These are phyloP conservation scores for Phylloscopus whistleri DNA, from an alignment of 2,113 vertebrate genomes.

Conservation along the genomic window DNA sequence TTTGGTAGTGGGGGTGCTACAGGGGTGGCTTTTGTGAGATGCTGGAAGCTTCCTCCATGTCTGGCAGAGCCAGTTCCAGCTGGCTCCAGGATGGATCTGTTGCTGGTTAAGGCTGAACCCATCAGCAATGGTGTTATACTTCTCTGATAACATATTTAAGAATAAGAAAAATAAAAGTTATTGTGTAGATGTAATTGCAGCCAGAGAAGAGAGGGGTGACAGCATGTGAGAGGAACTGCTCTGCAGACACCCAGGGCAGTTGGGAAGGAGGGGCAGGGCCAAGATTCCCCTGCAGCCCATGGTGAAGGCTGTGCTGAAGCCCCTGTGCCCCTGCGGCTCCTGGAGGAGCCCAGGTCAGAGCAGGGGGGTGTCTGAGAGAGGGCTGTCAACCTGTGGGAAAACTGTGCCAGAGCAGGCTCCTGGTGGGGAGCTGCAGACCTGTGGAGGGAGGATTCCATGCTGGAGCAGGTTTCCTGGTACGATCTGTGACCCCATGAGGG, in stretches of 20 bases:
- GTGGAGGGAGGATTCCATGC: background rate
- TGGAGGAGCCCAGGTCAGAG: too few species aligned
- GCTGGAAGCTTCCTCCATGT: background rate
- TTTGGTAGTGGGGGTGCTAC: background rate
- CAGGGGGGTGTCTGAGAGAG: background rate
- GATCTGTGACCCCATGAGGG: background rate
- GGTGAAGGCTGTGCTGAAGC: background rate
- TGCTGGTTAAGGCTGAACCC: background rate
- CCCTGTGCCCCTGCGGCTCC: background rate
- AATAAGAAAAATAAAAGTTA: background rate
- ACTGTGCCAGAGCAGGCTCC: background rate
- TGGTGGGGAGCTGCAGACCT: accelerated
- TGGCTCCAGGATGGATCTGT: background rate
- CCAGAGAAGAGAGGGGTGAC: background rate
- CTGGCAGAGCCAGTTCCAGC: background rate
- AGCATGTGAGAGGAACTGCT: background rate
- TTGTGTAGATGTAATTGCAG: background rate
- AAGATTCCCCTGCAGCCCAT: accelerated
- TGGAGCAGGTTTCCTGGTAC: background rate
- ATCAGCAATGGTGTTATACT: too few species aligned
- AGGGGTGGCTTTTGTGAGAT: background rate
- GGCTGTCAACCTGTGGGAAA: background rate
- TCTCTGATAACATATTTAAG: background rate
- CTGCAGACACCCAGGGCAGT: background rate
- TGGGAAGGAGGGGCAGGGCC: background rate